These are phyloP conservation scores for Phocides pigmalion DNA, from an alignment of 1,140 invertebrate species.

Conservation along the genomic window DNA sequence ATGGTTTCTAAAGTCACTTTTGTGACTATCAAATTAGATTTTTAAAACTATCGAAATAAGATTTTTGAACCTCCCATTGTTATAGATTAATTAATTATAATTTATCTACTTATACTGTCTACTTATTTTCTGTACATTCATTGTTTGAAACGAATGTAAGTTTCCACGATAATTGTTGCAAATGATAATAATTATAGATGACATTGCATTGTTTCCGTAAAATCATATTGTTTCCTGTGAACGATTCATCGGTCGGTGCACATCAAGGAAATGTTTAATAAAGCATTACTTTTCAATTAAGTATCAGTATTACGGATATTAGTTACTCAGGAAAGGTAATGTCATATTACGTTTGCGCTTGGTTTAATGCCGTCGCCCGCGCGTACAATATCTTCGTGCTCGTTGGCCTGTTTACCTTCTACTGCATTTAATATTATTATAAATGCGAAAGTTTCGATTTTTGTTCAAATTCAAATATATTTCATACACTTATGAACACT, in stretches of 20 bases:
- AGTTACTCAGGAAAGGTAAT: conserved; percentile 32
- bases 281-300: conserved; percentile 24
- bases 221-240: not conserved
- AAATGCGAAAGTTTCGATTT: not conserved
- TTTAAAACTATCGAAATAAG: too few species aligned
- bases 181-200: too few species aligned
- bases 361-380: not conserved
- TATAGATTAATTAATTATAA: too few species aligned
- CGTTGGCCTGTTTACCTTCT: conserved; percentile 23
- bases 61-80: too few species aligned
- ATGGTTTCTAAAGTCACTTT: too few species aligned
- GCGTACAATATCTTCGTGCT: conserved; percentile 16
- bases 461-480: too few species aligned
- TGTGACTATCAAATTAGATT: too few species aligned
- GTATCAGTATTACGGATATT: conserved; percentile 10
- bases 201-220: conserved; percentile 14
- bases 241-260: conserved; percentile 5
- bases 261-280: conserved; percentile 23
- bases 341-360: conserved; percentile 26
- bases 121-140: too few species aligned
- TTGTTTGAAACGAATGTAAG: too few species aligned
- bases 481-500: too few species aligned
- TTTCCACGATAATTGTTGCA: too few species aligned
- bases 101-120: too few species aligned
- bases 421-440: not conserved